Base-by-base conservation (phyloP, 2,113 vertebrate genomes). In the Mixornis gularis region DNA sequence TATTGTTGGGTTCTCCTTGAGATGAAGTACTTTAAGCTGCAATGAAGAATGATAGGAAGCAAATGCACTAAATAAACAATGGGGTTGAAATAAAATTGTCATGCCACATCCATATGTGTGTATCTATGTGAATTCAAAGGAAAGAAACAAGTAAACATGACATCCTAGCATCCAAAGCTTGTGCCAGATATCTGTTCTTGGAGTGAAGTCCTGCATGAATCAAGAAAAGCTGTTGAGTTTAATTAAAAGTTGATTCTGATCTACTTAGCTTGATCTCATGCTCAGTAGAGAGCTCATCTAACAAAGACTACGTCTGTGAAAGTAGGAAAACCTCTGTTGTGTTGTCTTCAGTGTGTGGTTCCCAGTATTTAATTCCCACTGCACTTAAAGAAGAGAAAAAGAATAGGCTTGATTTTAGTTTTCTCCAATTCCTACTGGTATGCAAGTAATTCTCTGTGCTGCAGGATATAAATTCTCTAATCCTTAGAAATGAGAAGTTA, bases 171-270 rank as follows among this genome's bases (percentile, higher is more conserved):
- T 87, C 36, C n/a, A 60, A 59, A 91, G 53, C 26, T 79, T 91
- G 43, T 72, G 26, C 81, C 74, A 76, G 81, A 87, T 92, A 66
- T 91, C 40, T 89, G 0, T 76, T 46, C 66, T 89, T 92, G 63
- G 44, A 69, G 27, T 82, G 34, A 85, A 76, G 74, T 85, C 81
- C 38, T 71, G 43, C 53, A 32, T 63, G 55, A 87, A 82, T 72
- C 62, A 79, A 71, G 89, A 69, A 74, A 84, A 91, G 58, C 78
- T 89, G 56, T 52, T 91, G 74, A 85, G 41, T 85, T 91, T 79
- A 92, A 85, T 29, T 80, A 76, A 58, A 92, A 85, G 66, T 85
- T 0, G 0, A 41, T 55, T 79, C 56, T 79, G 80, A 30, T 87
- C 81, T 92, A 27, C 58, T 86, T 79, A 63, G 41, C 59, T 82